These are phyloP conservation scores for Camelus bactrianus DNA, from an alignment of 2,113 vertebrate species.

Conservation along the genomic window DNA sequence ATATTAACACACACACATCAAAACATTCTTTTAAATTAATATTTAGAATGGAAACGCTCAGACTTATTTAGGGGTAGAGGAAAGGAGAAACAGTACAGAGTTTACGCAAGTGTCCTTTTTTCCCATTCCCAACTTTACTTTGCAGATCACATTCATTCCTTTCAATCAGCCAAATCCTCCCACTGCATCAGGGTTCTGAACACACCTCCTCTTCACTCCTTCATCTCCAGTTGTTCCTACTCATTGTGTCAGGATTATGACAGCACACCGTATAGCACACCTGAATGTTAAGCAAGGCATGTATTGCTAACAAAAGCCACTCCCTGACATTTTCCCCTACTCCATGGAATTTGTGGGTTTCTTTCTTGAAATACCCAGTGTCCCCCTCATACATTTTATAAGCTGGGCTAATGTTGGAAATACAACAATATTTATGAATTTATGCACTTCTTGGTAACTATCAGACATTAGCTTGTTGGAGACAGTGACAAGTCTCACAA, in stretches of 20 bases:
- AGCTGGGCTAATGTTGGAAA: background rate
- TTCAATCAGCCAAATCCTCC: background rate
- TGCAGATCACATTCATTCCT: background rate
- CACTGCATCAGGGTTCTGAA: background rate
- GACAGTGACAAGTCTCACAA: background rate
- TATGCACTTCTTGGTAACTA: background rate
- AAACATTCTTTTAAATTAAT: conserved; percentile 26
- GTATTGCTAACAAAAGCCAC: background rate
- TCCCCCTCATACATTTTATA: background rate
- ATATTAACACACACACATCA: background rate
- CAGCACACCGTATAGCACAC: background rate
- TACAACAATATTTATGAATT: background rate
- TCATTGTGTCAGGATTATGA: background rate
- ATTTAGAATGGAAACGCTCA: background rate
- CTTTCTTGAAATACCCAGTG: background rate
- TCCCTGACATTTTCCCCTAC: background rate
- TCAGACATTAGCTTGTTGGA: background rate
- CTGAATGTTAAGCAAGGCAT: background rate
- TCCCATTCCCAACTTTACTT: background rate
- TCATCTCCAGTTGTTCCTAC: background rate
- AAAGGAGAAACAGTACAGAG: background rate
- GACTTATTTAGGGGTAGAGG: background rate
- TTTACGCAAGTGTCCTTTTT: background rate
- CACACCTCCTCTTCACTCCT: background rate
- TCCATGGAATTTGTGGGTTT: background rate